Percentiles rank a stretch among this genome's conserved stretches.
phyloP scores from a whole-genome alignment of 1,140 invertebrate species.

The Pseudoatta argentina region DNA sequence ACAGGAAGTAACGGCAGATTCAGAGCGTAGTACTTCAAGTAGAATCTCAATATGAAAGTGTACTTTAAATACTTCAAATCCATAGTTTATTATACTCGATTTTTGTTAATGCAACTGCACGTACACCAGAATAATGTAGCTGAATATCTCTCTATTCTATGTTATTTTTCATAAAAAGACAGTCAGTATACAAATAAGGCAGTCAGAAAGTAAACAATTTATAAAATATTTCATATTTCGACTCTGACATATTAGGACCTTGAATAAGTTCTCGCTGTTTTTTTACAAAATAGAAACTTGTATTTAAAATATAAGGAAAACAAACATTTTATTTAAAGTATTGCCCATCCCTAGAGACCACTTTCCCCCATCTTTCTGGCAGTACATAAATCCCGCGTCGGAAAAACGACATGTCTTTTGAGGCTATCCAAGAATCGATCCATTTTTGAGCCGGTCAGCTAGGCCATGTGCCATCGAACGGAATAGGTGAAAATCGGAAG shows the following conservation, averaged over 20 bases:
- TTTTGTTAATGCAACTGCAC: neutral
- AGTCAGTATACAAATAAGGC: neutral
- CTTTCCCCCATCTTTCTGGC: no score
- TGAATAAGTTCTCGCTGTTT: no score
- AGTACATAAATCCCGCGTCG: no score
- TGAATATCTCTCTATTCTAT: neutral
- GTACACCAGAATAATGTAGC: neutral
- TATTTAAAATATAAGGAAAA: no score
- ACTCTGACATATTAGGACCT: neutral
- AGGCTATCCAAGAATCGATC: no score
- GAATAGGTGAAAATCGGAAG: no score
- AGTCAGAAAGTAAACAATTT: neutral
- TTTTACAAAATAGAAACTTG: no score
- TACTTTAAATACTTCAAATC: slow-evolving; percentile 8
- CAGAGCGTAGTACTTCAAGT: neutral
- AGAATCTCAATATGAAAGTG: neutral
- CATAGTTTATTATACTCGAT: neutral
- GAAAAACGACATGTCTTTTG: no score
- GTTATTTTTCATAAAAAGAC: neutral
- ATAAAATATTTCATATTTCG: neutral
- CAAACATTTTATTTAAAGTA: no score
- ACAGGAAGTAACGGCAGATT: neutral
- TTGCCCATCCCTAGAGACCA: no score
- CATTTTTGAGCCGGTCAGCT: no score
- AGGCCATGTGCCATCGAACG: no score